Conservation (phyloP, 1,140 invertebrate species). For the Belonocnema kinseyi region DNA sequence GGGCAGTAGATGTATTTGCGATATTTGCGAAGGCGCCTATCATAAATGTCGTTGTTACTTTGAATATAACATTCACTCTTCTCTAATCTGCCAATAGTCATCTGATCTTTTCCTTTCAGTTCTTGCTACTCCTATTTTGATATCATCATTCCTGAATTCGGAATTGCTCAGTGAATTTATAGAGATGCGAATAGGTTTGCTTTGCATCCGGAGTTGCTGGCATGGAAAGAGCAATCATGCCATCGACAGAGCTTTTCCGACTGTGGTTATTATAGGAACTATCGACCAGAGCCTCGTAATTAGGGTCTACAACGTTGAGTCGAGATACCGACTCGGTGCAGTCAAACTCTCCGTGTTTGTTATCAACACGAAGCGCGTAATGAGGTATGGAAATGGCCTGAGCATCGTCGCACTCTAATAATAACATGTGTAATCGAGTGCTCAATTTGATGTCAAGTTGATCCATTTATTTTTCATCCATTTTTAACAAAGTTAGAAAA, state of each 20-base stretch:
- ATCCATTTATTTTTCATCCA: neutral
- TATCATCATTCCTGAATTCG: neutral
- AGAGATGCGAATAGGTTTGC: neutral
- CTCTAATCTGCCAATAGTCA: neutral
- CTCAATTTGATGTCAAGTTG: neutral
- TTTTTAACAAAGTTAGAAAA: no score
- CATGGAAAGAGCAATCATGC: neutral
- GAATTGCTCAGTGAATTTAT: slow-evolving; percentile 1
- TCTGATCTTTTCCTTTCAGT: neutral
- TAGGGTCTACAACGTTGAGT: slow-evolving; percentile 6
- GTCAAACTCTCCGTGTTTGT: slow-evolving; percentile 4
- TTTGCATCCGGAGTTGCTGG: neutral
- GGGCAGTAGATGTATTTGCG: neutral
- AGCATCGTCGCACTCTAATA: neutral
- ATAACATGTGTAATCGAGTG: slow-evolving; percentile 6
- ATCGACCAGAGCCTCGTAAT: neutral
- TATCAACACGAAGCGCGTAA: neutral
- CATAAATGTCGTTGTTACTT: slow-evolving; percentile 3
- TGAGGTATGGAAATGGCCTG: neutral
- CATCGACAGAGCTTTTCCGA: neutral
- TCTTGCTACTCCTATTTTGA: neutral
- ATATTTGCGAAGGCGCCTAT: neutral
- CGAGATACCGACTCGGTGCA: neutral
- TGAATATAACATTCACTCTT: neutral
- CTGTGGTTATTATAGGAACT: slow-evolving; percentile 6